Base-by-base conservation (phyloP, 1,140 invertebrate species). In the Leptestheria dahalacensis region DNA sequence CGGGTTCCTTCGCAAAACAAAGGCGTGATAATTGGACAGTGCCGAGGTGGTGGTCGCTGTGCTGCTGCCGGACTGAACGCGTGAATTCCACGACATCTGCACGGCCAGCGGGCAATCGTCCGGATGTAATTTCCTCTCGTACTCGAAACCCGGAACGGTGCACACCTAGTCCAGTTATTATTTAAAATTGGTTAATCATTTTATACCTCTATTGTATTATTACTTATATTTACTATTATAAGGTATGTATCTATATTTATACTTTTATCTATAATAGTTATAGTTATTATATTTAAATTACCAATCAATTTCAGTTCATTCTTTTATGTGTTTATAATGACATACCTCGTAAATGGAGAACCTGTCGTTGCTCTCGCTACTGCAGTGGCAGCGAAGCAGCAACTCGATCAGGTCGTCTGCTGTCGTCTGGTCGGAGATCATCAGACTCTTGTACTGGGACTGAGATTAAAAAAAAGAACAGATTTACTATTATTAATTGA, bases 361-460 rank as follows among this genome's bases (percentile, higher is more conserved):
- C 70, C 85, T 81, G 69, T 88, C 85, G 1, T 88, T 83, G 47
- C 82, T 78, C 68, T 92, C 88, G 57, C 77, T 80, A 21, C 82
- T 88, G 70, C 82, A 86, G 67, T 89, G 91, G 73, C 88, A 92
- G 63, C 84, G 84, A 18, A 93, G 75, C 47, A 94, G 71, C 64
- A 94, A 81, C 64, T 86, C 82, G 58, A 93, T 81, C 56, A 93
- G 73, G 73, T 94, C 89, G 69, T 91, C 86, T 2, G 86, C 85
- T n/a, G 86, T 89, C 21, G 90, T 94, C 66, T 82, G 77, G 63
- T 92, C 88, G 58, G 88, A 91, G 62, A 93, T 85, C 56, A 93
- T 77, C 59, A 94, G 74, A 66, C 86, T 90, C 72, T 94, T 93
- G 77, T 93, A 94, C 73, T 91, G 86, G 0, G 89, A 92, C 73